Conservation (phyloP, 1,140 invertebrate genomes). For the Eriocheir sinensis region DNA sequence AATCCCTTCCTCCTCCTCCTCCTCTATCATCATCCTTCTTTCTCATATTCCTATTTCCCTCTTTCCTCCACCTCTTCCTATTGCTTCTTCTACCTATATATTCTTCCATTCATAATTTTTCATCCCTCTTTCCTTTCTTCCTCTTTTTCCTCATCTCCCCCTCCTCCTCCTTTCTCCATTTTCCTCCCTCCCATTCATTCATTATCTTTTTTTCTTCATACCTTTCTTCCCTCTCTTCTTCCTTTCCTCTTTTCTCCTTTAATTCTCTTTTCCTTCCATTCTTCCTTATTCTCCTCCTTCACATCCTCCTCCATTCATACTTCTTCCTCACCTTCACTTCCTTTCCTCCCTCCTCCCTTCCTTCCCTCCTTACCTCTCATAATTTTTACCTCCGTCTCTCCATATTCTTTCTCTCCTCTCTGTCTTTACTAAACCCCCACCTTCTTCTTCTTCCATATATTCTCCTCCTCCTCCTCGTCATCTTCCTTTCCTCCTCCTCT, state of each 20-base stretch:
- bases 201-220: background rate
- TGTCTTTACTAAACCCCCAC: background rate
- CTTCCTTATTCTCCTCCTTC: background rate
- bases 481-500: conserved; percentile 14
- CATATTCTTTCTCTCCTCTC: background rate
- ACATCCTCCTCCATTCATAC: background rate
- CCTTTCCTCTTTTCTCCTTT: background rate
- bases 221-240: background rate
- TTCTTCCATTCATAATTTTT: background rate
- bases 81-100: background rate
- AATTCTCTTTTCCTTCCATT: too few relatives aligned
- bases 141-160: background rate
- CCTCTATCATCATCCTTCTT: background rate
- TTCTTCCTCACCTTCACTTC: background rate
- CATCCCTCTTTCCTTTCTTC: background rate
- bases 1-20: background rate
- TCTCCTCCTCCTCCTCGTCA: background rate
- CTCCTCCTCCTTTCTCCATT: background rate
- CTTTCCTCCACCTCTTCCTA: background rate
- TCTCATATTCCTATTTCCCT: background rate
- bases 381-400: background rate
- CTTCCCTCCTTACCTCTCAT: background rate
- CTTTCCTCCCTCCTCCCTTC: conserved; percentile 17
- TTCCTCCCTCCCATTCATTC: background rate
- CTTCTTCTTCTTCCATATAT: background rate